phyloP scores from a whole-genome alignment of 1,140 invertebrate genomes.

The Eueides isabella region DNA sequence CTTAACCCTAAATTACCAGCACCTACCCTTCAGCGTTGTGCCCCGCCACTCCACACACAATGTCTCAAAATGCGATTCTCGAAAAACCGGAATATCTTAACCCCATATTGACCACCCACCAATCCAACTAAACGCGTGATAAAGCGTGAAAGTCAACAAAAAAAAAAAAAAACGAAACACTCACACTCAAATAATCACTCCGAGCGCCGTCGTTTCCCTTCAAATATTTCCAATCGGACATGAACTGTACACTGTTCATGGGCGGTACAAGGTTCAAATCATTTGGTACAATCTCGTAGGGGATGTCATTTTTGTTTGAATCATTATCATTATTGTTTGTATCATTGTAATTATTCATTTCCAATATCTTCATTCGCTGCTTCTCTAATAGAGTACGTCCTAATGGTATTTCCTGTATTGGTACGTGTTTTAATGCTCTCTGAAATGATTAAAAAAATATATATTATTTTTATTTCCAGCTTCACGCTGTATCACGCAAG shows the following conservation, averaged over 20 bases:
- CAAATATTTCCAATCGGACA: slow-evolving; percentile 81
- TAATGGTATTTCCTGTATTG: slow-evolving; percentile 81
- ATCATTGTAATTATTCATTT: slow-evolving; percentile 59
- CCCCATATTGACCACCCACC: too few species aligned
- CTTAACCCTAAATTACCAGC: too few species aligned
- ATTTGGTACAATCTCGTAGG: background rate
- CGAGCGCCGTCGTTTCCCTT: slow-evolving; percentile 54
- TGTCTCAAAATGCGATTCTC: too few species aligned
- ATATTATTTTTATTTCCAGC: too few species aligned
- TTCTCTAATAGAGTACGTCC: slow-evolving; percentile 61
- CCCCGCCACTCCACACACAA: too few species aligned
- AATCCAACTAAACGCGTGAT: too few species aligned
- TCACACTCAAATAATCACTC: slow-evolving; percentile 73
- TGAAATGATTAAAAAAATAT: slow-evolving; percentile 52
- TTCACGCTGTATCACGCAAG: too few species aligned
- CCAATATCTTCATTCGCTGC: slow-evolving; percentile 57
- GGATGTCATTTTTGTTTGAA: slow-evolving; percentile 49
- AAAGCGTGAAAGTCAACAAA: too few species aligned
- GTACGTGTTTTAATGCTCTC: slow-evolving; percentile 81
- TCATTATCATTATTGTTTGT: slow-evolving; percentile 27
- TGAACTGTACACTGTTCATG: slow-evolving; percentile 83
- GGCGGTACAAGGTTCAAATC: slow-evolving; percentile 69
- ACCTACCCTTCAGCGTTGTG: too few species aligned
- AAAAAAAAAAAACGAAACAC: too few species aligned
- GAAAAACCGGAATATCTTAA: too few species aligned